Base-by-base conservation (phyloP, 2,113 vertebrate genomes). In the Hyla sarda region DNA sequence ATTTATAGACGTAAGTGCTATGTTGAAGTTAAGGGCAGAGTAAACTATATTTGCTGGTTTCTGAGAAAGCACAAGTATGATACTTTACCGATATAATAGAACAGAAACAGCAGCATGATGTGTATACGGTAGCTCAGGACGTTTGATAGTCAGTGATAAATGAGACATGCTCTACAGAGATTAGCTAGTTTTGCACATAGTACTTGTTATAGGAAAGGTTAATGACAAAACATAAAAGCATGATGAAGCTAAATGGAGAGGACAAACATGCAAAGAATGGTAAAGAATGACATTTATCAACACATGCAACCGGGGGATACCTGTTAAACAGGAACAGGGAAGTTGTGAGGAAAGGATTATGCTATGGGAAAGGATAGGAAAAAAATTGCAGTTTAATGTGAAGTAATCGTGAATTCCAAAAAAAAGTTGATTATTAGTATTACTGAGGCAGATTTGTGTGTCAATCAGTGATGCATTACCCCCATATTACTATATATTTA, bases 331-430 rank as follows among this genome's bases (percentile, higher is more conserved):
- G 87, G 88, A 88, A 79, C 87, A 75, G 87, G 88, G 88, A 88
- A 73, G 81, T 85, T 74, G 78, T 88, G 84, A 69, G 88, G 76
- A 30, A 88, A 82, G 75, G 71, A 60, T 87, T 89, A 89, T 78
- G 82, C 89, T 89, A 88, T 81, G 87, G 88, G 84, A 89, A 88
- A 88, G 88, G 86, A 89, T 86, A 88, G 82, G 74, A 89, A 71
- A 85, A 83, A 65, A 21, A 30, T 41, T 58, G 30, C 19, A 17
- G 48, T 82, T 87, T 82, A 88, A 87, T 47, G 75, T 82, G 25
- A 77, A 85, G 23, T 28, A 11, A 58, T 21, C 41, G 69, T 41
- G 77, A 71, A 48, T 45, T 28, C 25, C 16, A 50, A 13, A 56
- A 9, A 76, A 45, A 48, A 34, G 41, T 12, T 34, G 23, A 37